Conservation (phyloP, 2,888 invertebrate genomes). For the Conus canariensis region DNA sequence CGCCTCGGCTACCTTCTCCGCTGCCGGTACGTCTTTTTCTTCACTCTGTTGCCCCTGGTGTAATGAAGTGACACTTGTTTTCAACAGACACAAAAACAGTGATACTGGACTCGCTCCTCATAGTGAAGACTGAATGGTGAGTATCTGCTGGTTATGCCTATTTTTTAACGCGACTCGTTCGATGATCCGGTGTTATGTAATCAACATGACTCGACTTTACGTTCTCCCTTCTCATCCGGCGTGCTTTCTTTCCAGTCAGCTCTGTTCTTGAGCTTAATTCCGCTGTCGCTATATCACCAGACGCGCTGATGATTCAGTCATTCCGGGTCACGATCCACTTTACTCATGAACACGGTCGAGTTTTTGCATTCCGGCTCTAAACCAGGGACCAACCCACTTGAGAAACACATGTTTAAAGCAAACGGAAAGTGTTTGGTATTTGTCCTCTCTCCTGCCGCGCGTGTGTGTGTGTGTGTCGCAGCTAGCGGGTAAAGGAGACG, state of each 20-base stretch:
- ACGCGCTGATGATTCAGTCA: neutral
- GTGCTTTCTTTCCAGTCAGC: neutral
- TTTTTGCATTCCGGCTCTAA: neutral
- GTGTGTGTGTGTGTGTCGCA: neutral
- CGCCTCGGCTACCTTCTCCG: neutral
- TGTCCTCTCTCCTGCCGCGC: neutral
- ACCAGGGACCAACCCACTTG: neutral
- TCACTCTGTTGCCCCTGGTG: neutral
- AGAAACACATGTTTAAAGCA: slow-evolving; percentile 14
- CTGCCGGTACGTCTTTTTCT: neutral
- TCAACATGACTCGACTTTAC: neutral
- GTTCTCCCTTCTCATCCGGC: neutral
- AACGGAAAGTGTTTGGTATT: slow-evolving; percentile 18
- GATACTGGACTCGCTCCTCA: neutral
- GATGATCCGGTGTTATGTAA: neutral
- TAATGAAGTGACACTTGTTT: neutral
- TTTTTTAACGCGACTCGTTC: neutral
- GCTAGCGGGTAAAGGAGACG: neutral
- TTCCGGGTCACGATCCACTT: neutral
- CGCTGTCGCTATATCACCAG: neutral
- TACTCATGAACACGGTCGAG: neutral
- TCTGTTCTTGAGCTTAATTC: neutral
- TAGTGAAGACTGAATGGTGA: neutral
- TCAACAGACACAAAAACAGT: too few relatives aligned
- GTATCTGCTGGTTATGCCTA: neutral